A percentile compares a stretch with the other conserved stretches of the same genome.
Evolutionary conservation across 2,797 vertebrate species (phyloP).

Genomic region (Gambusia yucatana): DNA sequence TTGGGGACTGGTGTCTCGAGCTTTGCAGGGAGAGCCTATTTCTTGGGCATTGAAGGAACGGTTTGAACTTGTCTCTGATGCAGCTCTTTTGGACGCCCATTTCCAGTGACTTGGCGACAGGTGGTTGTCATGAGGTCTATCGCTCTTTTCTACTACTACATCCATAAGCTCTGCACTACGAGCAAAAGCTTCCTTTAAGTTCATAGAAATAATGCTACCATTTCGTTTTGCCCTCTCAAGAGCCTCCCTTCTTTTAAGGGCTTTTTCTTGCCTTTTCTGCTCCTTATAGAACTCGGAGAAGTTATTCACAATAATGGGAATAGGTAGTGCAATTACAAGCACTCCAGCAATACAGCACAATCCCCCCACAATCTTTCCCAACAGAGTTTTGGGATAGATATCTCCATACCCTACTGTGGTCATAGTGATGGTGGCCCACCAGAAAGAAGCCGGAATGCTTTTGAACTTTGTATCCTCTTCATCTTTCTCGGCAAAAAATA

Average conservation of each 20-base stretch:
- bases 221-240: constrained; percentile 97
- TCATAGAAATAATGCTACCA: constrained; percentile 98
- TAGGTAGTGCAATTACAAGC: constrained; percentile 96
- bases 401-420: constrained; percentile 98
- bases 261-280: constrained; percentile 98
- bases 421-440: constrained; percentile 99
- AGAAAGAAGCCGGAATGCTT: constrained; percentile 99
- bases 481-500: constrained; percentile 99
- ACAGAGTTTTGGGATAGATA: constrained; percentile 97
- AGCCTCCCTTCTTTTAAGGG: constrained; percentile 95
- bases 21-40: constrained; percentile 88
- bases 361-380: constrained; percentile 98
- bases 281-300: constrained; percentile 99
- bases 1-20: constrained; percentile 88
- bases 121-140: constrained; percentile 94
- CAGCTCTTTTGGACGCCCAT: constrained; percentile 90
- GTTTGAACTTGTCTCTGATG: constrained; percentile 94
- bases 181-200: constrained; percentile 96
- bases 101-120: constrained; percentile 96
- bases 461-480: constrained; percentile 99
- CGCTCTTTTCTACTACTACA: constrained; percentile 94
- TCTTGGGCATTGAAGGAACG: constrained; percentile 93
- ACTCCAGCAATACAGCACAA: constrained; percentile 98
- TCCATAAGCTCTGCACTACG: constrained; percentile 97
- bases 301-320: constrained; percentile 99